Percentiles rank a stretch among this genome's conserved stretches.
These are phyloP conservation scores for Mesoclemmys tuberculata DNA, from an alignment of 2,113 vertebrate genomes.

Conservation along the genomic window DNA sequence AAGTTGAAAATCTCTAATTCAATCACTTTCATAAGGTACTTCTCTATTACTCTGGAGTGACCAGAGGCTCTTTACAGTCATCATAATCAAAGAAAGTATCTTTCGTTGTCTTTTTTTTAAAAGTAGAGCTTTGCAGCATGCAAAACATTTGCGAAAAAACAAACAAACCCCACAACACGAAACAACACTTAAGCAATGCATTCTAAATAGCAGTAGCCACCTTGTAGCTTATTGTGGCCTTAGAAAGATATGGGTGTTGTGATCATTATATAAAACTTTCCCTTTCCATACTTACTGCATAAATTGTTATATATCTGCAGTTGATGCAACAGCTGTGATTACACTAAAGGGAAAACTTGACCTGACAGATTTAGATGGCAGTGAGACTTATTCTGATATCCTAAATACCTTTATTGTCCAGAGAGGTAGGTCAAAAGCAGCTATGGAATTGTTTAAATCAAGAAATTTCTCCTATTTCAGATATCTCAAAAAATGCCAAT, in stretches of 20 bases:
- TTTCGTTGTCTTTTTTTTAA: background rate
- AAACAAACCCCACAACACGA: background rate
- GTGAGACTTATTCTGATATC: background rate
- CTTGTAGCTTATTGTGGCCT: accelerated
- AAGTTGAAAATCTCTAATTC: background rate
- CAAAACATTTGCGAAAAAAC: background rate
- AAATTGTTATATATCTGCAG: background rate
- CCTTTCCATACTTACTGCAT: background rate
- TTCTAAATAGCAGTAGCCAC: background rate
- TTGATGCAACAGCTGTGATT: background rate
- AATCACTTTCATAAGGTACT: background rate
- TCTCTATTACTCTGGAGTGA: background rate
- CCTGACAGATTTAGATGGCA: background rate
- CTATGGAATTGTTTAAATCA: background rate
- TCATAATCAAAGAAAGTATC: background rate
- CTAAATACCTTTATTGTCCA: background rate
- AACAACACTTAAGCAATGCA: background rate
- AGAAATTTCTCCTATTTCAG: background rate
- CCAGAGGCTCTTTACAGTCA: background rate
- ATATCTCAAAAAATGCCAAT: background rate
- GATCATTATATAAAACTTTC: background rate
- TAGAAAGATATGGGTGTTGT: background rate
- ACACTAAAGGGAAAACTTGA: background rate
- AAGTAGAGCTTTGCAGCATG: background rate
- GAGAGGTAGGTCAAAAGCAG: background rate